A percentile compares a stretch with the other conserved stretches of the same genome.
Conservation (phyloP, 2,113 vertebrate genomes). For the Lathamus discolor region DNA sequence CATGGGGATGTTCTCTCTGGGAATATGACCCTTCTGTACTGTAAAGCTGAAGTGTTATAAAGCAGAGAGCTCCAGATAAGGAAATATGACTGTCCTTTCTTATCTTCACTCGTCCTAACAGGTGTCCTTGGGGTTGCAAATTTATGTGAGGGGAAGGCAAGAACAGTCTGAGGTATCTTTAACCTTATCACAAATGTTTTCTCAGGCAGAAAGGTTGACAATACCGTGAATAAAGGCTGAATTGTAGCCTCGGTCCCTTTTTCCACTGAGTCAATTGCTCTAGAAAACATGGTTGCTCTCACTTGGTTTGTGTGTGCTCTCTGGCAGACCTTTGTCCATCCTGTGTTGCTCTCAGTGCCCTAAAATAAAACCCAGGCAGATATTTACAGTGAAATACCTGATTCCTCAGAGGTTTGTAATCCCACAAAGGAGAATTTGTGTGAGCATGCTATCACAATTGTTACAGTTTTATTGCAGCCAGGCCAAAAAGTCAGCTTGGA, state of each 20-base stretch:
- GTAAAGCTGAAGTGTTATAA: not conserved
- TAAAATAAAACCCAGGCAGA: not conserved
- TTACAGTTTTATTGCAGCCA: constrained; percentile 15
- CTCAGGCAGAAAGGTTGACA: accelerated
- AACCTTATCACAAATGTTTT: not conserved
- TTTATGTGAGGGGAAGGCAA: not conserved
- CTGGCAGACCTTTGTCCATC: not conserved
- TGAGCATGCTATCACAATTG: not conserved
- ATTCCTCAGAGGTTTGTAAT: not conserved
- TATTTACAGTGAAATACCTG: not conserved
- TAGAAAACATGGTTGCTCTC: not conserved
- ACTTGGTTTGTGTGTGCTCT: not conserved
- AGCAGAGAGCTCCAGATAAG: not conserved
- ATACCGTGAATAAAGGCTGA: not conserved
- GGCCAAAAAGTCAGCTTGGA: not conserved
- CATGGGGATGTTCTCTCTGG: not conserved
- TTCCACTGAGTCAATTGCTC: not conserved
- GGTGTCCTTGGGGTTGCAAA: constrained; percentile 15
- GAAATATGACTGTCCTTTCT: not conserved
- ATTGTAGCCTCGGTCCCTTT: not conserved
- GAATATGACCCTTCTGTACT: not conserved
- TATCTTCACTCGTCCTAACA: not conserved
- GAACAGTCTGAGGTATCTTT: constrained; percentile 6
- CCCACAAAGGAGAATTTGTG: not conserved
- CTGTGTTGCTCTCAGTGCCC: not conserved